Evolutionary conservation across 2,797 vertebrate genomes (phyloP).

Genomic region (Dromococcyx pavoninus): DNA sequence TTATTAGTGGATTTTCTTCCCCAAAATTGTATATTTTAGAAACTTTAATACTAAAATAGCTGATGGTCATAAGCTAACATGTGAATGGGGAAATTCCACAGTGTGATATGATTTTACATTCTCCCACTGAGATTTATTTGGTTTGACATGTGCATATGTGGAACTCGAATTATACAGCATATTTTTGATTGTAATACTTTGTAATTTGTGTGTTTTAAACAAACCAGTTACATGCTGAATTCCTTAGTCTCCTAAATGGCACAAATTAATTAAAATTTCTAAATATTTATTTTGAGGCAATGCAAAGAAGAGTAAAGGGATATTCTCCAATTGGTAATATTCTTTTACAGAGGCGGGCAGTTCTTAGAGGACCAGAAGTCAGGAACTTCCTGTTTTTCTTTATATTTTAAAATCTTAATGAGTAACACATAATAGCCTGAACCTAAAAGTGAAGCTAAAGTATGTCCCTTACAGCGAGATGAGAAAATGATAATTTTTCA

Average conservation of each 20-base stretch:
- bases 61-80: background rate
- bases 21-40: background rate
- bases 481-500: background rate
- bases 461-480: background rate
- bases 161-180: background rate
- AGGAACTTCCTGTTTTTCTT: background rate
- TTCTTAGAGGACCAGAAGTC: background rate
- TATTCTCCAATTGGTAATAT: background rate
- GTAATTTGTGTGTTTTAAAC: background rate
- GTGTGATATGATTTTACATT: background rate
- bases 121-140: background rate
- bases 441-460: background rate
- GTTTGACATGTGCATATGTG: background rate
- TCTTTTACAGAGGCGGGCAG: background rate
- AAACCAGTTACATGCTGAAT: background rate
- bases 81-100: background rate
- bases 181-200: background rate
- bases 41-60: background rate
- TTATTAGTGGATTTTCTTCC: fast-evolving
- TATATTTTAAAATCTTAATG: background rate
- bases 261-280: background rate
- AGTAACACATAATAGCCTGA: background rate
- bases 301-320: background rate
- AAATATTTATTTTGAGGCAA: background rate
- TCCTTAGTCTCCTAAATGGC: background rate